Evolutionary conservation across 2,797 vertebrate species (phyloP).

Genomic region (Peromyscus attwateri): DNA sequence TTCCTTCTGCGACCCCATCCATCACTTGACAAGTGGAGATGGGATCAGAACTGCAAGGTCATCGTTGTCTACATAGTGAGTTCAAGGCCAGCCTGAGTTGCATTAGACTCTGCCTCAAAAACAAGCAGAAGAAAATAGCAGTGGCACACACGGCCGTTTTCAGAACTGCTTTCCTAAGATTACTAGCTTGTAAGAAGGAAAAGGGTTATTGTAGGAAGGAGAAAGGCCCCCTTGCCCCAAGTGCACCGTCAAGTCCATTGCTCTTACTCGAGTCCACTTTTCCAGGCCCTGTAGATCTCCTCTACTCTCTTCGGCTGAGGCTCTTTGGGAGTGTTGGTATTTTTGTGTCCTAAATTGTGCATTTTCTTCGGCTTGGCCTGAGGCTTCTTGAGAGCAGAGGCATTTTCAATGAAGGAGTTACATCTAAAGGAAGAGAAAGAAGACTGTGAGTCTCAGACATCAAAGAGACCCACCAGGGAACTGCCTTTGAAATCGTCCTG

Average conservation of each 20-base stretch:
- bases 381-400: conserved; percentile 95
- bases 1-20: not conserved
- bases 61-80: not conserved
- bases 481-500: conserved; percentile 44
- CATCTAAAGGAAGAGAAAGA: conserved; percentile 89
- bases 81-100: not conserved
- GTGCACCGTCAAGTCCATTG: rapidly evolving
- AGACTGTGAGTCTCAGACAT: conserved; percentile 55
- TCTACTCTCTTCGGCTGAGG: conserved; percentile 96
- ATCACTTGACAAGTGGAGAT: not conserved
- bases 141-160: not conserved
- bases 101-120: not conserved
- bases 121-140: no score
- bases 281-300: conserved; percentile 95
- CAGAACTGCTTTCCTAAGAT: not conserved
- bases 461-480: conserved; percentile 51
- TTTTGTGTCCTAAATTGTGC: conserved; percentile 95
- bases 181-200: not conserved
- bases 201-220: not conserved
- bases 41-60: not conserved
- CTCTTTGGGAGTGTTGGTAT: conserved; percentile 92
- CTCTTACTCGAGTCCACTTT: conserved; percentile 96
- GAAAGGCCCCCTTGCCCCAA: not conserved
- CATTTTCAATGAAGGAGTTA: conserved; percentile 99
- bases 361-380: conserved; percentile 97